Percentiles rank a stretch among this genome's conserved stretches.
Conservation (phyloP, 2,113 vertebrate species). For the Pituophis catenifer region DNA sequence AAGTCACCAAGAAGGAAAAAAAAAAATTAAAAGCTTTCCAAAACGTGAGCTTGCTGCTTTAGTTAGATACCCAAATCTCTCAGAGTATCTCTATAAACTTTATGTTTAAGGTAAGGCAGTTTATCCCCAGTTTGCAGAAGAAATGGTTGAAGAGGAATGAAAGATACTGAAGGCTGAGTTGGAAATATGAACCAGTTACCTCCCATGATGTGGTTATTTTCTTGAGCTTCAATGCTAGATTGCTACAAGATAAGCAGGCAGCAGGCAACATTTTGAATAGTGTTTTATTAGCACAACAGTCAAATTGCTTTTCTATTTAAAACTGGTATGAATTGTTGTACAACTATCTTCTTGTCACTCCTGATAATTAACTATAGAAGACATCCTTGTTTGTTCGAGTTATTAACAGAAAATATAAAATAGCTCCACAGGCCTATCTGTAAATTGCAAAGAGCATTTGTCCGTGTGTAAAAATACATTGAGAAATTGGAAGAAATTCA, state of each 20-base stretch:
- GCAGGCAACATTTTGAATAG: background rate
- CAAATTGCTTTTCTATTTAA: background rate
- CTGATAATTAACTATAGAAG: background rate
- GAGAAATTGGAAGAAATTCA: background rate
- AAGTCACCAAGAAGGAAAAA: background rate
- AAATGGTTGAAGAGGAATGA: background rate
- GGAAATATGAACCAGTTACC: background rate
- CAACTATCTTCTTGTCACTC: background rate
- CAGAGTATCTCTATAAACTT: background rate
- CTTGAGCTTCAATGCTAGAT: background rate
- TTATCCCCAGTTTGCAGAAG: background rate
- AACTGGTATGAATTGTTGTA: background rate
- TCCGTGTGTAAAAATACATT: background rate
- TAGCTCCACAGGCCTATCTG: background rate
- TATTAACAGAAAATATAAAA: background rate
- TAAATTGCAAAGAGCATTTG: background rate
- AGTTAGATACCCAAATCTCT: background rate
- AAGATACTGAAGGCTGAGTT: background rate
- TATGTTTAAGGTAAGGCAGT: background rate
- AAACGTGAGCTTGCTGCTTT: rapidly evolving
- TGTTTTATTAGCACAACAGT: background rate
- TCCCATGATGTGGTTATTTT: background rate
- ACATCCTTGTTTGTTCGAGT: background rate
- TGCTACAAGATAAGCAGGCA: background rate
- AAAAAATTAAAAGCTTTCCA: constrained; percentile 34